Evolutionary conservation across 2,797 vertebrate genomes (phyloP), one percentile per base, ranked within the genome.

Genomic region (Alosa sapidissima): DNA sequence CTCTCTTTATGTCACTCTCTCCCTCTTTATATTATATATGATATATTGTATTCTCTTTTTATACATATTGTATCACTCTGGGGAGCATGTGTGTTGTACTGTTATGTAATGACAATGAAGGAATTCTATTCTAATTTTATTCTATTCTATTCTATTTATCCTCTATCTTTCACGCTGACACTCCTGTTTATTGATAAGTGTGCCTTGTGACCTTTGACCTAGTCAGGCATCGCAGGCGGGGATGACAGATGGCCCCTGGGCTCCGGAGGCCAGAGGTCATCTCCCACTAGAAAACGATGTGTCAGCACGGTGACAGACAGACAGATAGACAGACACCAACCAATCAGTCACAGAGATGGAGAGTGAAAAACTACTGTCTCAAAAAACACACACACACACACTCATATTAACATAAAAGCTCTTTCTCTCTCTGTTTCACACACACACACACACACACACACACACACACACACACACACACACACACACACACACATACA

Each of bases 301-400:
- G 16, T 81, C 84, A 85, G 54, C 62, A 84, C 16, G 55, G 62
- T 83, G 60, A 84, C 58, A 54, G 86, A 81, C 45, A 2, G 85
- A 87, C 83, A 87, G 51, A 52, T 10, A 52, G 51, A 41, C 28
- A 28, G 41, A 41, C 41, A 4, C 87, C 87, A 89, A 89, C 84
- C 88, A 93, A 92, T 93, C 88, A 81, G 83, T 94, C 92, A 91
- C 81, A 78, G 60, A 87, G 83, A 85, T 19, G 81, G 81, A 41
- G 6, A 72, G 65, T 16, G 33, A 72, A 36, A 58, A 36, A 72
- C 65, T 14, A 62, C n/a, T 21, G 21, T 24, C 65, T 13, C 28
- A 72, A 33, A 68, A 24, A 72, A 72, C 65, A 72, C 65, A 72
- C 65, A 72, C 65, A 72, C 65, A 72, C 65, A 68, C 28, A 68